These are phyloP conservation scores for Chroicocephalus ridibundus DNA, from an alignment of 2,113 vertebrate genomes.

Conservation along the genomic window DNA sequence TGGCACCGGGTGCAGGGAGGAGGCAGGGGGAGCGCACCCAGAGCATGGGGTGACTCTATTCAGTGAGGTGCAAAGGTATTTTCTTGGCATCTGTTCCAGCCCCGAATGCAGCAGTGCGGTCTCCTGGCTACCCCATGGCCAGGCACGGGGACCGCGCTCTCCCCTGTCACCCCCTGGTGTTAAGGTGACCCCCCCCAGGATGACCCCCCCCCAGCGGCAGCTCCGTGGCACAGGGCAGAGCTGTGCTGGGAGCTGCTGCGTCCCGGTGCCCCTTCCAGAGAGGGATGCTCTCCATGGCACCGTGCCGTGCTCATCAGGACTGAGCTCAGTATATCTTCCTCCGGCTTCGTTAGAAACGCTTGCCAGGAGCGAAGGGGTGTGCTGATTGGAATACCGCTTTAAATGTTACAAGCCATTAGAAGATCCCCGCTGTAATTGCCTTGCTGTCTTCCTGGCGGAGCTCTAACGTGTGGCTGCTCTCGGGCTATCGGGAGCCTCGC, in stretches of 20 bases:
- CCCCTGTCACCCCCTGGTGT: background rate
- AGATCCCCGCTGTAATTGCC: background rate
- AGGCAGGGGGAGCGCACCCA: background rate
- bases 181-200: background rate
- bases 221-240: background rate
- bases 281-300: background rate
- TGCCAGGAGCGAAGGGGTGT: background rate
- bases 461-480: background rate
- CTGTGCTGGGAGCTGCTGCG: background rate
- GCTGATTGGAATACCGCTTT: background rate
- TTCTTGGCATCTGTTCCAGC: background rate
- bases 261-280: background rate
- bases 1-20: background rate
- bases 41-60: background rate
- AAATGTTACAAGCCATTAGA: background rate
- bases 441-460: background rate
- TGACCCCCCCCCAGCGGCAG: background rate
- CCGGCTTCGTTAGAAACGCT: background rate
- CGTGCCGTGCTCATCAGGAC: background rate
- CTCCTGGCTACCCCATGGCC: background rate
- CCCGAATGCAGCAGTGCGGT: fast-evolving
- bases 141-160: fast-evolving
- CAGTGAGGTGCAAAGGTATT: background rate
- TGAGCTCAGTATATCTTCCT: background rate
- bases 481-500: background rate